phyloP scores from a whole-genome alignment of 2,113 vertebrate genomes.

The Chiloscyllium plagiosum region DNA sequence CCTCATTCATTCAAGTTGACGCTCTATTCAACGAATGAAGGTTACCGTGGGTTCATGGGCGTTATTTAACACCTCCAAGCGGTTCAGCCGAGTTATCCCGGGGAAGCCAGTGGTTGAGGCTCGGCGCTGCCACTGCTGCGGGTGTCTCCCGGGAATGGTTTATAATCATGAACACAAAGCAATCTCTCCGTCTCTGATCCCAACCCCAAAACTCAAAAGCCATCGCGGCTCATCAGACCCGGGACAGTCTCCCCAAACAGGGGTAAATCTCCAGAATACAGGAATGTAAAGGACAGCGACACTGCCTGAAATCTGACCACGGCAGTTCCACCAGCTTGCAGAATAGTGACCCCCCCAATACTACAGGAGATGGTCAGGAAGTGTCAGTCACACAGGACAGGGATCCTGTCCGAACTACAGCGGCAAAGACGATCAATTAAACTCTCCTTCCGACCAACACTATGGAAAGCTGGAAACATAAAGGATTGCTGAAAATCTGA shows the following conservation, averaged over 20 bases:
- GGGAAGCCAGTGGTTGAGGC: neutral
- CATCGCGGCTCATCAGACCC: too few species aligned
- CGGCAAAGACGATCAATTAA: neutral
- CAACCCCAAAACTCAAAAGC: too few species aligned
- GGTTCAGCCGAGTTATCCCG: neutral
- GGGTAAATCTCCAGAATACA: neutral
- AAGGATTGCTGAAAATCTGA: too few species aligned
- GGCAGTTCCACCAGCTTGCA: too few species aligned
- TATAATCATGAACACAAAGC: too few species aligned
- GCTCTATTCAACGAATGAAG: neutral
- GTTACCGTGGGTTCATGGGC: neutral
- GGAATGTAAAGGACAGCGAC: too few species aligned
- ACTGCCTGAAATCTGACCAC: too few species aligned
- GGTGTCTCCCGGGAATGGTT: neutral
- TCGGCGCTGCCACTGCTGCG: neutral
- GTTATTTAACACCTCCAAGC: neutral
- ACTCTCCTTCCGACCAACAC: neutral
- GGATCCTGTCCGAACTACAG: neutral
- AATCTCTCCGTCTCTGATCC: too few species aligned
- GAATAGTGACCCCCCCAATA: neutral
- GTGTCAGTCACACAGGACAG: neutral
- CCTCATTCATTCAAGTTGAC: neutral
- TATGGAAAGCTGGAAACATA: neutral
- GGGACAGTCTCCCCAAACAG: neutral
- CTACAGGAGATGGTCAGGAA: too few species aligned